Evolutionary conservation across 2,888 invertebrate genomes (phyloP).

Genomic region (Lasioglossum oenotherae): DNA sequence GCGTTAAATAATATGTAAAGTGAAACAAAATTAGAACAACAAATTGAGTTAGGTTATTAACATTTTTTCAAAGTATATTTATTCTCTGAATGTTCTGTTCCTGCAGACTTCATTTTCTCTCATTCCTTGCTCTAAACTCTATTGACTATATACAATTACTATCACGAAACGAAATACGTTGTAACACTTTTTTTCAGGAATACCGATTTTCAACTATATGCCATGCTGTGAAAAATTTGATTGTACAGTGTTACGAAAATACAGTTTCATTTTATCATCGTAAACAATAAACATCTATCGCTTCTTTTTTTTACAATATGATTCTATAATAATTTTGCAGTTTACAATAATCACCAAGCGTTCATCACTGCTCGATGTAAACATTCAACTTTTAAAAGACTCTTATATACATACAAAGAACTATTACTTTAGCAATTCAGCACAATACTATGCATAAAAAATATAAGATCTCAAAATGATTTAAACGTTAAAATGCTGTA

Average conservation of each 20-base stretch:
- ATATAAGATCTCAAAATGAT: conserved; percentile 52
- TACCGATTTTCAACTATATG: conserved; percentile 55
- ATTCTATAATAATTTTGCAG: conserved; percentile 52
- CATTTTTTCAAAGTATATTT: conserved; percentile 63
- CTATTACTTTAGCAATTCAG: conserved; percentile 53
- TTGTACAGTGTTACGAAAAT: conserved; percentile 76
- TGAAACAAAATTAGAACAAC: conserved; percentile 32
- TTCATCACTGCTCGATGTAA: conserved; percentile 32
- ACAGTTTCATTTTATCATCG: conserved; percentile 72
- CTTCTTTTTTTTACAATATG: conserved; percentile 58
- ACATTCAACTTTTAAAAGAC: conserved; percentile 45
- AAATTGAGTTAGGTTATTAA: conserved; percentile 45
- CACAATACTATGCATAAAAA: conserved; percentile 53
- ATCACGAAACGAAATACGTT: conserved; percentile 64
- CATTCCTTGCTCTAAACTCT: conserved; percentile 59
- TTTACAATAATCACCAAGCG: conserved; percentile 54
- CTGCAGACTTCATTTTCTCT: conserved; percentile 68
- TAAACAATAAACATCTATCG: conserved; percentile 64
- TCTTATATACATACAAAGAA: conserved; percentile 57
- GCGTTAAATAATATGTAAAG: conserved; percentile 34
- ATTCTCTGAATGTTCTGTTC: conserved; percentile 67
- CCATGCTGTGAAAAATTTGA: conserved; percentile 72
- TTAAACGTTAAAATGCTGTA: conserved; percentile 44
- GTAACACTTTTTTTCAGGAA: conserved; percentile 59
- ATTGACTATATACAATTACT: conserved; percentile 67